Evolutionary conservation across 2,797 vertebrate genomes (phyloP).

Genomic region (Cyprinella venusta): DNA sequence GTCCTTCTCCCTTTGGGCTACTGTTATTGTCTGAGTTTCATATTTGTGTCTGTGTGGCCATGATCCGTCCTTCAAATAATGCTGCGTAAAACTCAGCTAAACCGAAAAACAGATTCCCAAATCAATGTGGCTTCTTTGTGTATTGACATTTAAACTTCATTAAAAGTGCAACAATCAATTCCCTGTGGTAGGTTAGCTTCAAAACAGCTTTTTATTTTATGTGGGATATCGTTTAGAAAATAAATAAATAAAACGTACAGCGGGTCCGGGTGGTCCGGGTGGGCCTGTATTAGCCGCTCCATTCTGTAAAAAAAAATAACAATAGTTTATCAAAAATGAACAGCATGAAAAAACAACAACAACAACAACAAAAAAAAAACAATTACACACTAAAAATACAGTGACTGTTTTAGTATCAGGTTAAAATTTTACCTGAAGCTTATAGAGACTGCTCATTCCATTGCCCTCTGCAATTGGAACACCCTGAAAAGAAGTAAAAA

Average conservation of each 20-base stretch:
- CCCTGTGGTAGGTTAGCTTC: constrained; percentile 10
- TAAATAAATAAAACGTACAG: constrained; percentile 78
- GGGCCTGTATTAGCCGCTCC: constrained; percentile 80
- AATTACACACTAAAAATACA: background rate
- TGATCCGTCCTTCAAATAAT: constrained; percentile 20
- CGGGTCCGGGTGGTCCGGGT: constrained; percentile 89
- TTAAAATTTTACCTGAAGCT: constrained; percentile 88
- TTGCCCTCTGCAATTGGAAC: constrained; percentile 85
- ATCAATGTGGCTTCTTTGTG: constrained; percentile 6
- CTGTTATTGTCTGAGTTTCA: constrained; percentile 22
- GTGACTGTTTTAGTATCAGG: background rate
- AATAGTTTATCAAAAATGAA: constrained; percentile 5
- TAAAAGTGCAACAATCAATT: constrained; percentile 16
- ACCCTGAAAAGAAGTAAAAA: constrained; percentile 79
- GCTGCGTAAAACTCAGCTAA: background rate
- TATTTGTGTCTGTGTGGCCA: background rate
- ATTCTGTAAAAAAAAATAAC: constrained; percentile 77
- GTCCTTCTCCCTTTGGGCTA: constrained; percentile 9
- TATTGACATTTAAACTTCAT: constrained; percentile 28
- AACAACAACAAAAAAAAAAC: too few species aligned
- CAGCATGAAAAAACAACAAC: background rate
- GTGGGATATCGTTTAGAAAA: background rate
- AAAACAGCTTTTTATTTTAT: background rate
- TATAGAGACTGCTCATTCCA: constrained; percentile 97
- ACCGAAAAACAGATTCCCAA: constrained; percentile 22